Evolutionary conservation across 2,888 invertebrate species (phyloP).

Genomic region (Ellobium chinense): DNA sequence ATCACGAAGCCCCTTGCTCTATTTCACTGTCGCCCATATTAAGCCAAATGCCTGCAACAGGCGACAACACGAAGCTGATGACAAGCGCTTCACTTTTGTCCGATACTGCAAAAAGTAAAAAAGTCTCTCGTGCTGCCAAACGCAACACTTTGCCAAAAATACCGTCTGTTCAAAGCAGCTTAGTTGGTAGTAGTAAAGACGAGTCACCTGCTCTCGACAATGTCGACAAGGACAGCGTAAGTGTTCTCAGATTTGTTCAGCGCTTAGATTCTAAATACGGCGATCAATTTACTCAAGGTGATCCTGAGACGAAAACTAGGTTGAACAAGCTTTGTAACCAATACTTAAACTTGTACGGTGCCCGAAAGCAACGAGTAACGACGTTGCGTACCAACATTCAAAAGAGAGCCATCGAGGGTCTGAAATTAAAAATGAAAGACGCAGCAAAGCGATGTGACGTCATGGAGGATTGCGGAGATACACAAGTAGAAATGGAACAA

Average conservation of each 20-base stretch:
- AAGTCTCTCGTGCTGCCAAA: not conserved
- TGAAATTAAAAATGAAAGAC: not conserved
- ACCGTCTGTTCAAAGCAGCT: not conserved
- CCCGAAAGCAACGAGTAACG: not conserved
- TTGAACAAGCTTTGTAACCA: not conserved
- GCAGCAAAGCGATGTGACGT: not conserved
- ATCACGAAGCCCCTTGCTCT: not conserved
- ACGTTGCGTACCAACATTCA: not conserved
- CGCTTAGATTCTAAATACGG: not conserved
- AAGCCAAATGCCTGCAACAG: not conserved
- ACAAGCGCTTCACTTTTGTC: too few species aligned
- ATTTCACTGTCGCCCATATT: not conserved
- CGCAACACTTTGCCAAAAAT: not conserved
- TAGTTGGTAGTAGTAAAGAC: not conserved
- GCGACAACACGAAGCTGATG: not conserved
- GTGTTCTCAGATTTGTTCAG: conserved; percentile 17
- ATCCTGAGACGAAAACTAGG: not conserved
- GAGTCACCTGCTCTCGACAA: not conserved
- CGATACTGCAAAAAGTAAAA: not conserved
- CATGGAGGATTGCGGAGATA: not conserved
- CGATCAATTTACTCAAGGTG: conserved; percentile 4
- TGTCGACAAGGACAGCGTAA: not conserved
- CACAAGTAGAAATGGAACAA: too few species aligned
- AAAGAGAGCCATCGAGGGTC: not conserved
- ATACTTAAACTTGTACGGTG: conserved; percentile 3